These are phyloP conservation scores for Blastobasis adustella DNA, from an alignment of 2,888 invertebrate genomes.

Conservation along the genomic window DNA sequence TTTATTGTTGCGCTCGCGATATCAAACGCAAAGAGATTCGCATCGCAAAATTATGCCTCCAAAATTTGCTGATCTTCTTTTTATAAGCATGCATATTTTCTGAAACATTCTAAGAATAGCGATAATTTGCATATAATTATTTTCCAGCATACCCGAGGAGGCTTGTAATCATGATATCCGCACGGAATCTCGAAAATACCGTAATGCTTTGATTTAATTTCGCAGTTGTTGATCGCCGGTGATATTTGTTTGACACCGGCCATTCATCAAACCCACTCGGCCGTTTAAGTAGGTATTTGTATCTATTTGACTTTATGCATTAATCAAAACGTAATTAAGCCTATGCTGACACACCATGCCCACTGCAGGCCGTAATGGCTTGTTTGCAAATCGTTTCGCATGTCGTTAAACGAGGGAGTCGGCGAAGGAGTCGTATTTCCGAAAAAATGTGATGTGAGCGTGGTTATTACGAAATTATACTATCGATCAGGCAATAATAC, in stretches of 20 bases:
- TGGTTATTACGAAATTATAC: slow-evolving; percentile 64
- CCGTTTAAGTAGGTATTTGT: no score
- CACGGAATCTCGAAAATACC: no score
- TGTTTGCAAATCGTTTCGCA: neutral
- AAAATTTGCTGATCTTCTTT: slow-evolving; percentile 4
- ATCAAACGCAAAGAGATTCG: slow-evolving; percentile 14
- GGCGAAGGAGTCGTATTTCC: slow-evolving; percentile 17
- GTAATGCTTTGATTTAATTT: no score
- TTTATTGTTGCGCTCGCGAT: slow-evolving; percentile 17
- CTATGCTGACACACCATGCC: no score
- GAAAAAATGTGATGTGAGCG: slow-evolving; percentile 44
- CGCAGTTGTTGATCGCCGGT: no score
- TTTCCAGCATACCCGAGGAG: neutral
- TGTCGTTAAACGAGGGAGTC: no score
- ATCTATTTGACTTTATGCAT: no score
- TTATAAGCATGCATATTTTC: slow-evolving; percentile 8
- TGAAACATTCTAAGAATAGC: slow-evolving; percentile 4
- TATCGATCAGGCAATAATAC: slow-evolving; percentile 67
- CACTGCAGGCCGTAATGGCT: no score
- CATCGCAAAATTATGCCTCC: slow-evolving; percentile 4
- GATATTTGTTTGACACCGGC: no score
- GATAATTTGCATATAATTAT: neutral
- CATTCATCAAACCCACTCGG: no score
- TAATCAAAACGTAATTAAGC: no score
- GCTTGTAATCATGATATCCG: no score